phyloP scores from a whole-genome alignment of 2,888 invertebrate genomes.

The Loripinus fragilis region DNA sequence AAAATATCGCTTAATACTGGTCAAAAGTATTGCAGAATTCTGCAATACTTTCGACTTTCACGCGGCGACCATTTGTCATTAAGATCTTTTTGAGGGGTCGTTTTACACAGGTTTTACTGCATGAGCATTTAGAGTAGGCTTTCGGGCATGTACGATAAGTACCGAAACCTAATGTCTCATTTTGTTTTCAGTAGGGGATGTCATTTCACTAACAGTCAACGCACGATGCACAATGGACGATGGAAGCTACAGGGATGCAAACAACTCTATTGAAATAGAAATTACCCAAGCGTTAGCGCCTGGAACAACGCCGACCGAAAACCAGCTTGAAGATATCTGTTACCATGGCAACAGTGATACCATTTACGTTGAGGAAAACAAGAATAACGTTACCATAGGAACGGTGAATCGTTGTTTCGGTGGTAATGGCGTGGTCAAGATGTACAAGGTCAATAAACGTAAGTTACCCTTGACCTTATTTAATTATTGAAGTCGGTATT shows the following conservation, averaged over 20 bases:
- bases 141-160: too few relatives aligned
- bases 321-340: conserved; percentile 21
- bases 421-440: conserved; percentile 12
- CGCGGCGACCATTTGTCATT: too few relatives aligned
- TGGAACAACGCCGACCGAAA: neutral
- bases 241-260: neutral
- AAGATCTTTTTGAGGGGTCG: too few relatives aligned
- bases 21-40: too few relatives aligned
- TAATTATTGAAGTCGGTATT: too few relatives aligned
- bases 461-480: too few relatives aligned
- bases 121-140: too few relatives aligned
- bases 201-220: neutral
- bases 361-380: conserved; percentile 45
- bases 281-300: neutral
- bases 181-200: neutral
- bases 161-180: too few relatives aligned
- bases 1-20: too few relatives aligned
- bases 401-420: conserved; percentile 31
- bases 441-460: conserved; percentile 47
- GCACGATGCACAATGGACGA: conserved; percentile 18
- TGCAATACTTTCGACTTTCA: too few relatives aligned
- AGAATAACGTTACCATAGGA: conserved; percentile 31
- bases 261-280: neutral
- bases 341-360: conserved; percentile 20
- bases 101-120: too few relatives aligned